Conservation (phyloP, 1,140 invertebrate species). For the Coenobita brevimanus region DNA sequence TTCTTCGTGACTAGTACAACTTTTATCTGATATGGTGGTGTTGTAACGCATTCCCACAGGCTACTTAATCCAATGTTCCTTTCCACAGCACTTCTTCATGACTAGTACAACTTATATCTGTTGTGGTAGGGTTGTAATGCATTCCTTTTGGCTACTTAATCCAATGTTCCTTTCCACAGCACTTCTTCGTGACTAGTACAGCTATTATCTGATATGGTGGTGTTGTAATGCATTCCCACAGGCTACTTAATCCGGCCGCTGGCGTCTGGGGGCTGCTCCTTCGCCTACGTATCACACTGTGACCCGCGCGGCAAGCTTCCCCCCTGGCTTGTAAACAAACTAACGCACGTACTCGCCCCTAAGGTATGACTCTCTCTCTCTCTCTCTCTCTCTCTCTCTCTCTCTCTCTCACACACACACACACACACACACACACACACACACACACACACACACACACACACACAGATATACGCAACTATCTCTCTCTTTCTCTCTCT, state of each 20-base stretch:
- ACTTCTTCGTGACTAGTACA: too few relatives aligned
- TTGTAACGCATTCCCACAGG: constrained; percentile 68
- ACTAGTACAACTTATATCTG: too few relatives aligned
- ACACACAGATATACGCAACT: too few relatives aligned
- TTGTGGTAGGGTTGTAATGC: not conserved
- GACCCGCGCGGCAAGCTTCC: constrained; percentile 92
- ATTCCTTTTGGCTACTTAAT: constrained; percentile 74
- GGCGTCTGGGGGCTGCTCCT: constrained; percentile 79
- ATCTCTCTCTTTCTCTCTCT: too few relatives aligned
- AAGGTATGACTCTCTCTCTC: constrained; percentile 73
- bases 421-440: too few relatives aligned
- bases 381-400: too few relatives aligned
- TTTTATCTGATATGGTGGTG: not conserved
- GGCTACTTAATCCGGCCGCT: constrained; percentile 76
- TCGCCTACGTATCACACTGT: constrained; percentile 90
- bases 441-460: too few relatives aligned
- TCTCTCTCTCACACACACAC: too few relatives aligned
- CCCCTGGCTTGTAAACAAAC: constrained; percentile 91
- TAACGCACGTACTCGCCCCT: constrained; percentile 89
- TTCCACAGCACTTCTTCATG: too few relatives aligned
- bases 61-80: constrained; percentile 77
- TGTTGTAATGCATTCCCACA: constrained; percentile 33
- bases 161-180: too few relatives aligned
- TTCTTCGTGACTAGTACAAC: too few relatives aligned
- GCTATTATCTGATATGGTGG: not conserved